A percentile compares a stretch with the other conserved stretches of the same genome.
phyloP scores from a whole-genome alignment of 35 echinoderm and acorn worm species.

The Heliocidaris tuberculata region DNA sequence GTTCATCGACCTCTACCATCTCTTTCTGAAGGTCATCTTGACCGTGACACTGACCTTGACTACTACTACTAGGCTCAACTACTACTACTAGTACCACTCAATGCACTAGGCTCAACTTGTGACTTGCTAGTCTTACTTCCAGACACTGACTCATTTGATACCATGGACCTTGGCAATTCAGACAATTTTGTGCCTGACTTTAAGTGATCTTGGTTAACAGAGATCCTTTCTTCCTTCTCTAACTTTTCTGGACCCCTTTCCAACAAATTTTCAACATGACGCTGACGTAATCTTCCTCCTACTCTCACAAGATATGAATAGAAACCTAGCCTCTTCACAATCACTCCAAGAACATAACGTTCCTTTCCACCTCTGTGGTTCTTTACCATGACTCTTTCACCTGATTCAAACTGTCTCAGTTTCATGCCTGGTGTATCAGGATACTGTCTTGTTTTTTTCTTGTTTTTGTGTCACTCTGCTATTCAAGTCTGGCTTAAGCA shows the following conservation, averaged over 20 bases:
- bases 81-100: background rate
- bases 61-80: no score
- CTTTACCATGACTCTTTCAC: constrained; percentile 35
- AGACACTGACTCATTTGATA: constrained; percentile 25
- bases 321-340: constrained; percentile 48
- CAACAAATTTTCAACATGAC: constrained; percentile 59
- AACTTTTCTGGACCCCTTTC: constrained; percentile 14
- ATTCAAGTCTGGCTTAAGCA: constrained; percentile 23
- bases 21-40: constrained; percentile 18
- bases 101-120: background rate
- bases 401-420: no score
- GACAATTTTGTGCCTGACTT: background rate
- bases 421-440: constrained; percentile 17
- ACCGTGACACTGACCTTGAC: background rate
- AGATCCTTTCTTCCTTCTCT: background rate
- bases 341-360: constrained; percentile 31
- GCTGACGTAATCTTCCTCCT: constrained; percentile 39
- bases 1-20: constrained; percentile 13
- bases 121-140: background rate
- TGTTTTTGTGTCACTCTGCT: background rate
- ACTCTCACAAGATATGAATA: constrained; percentile 47
- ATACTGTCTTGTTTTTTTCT: constrained; percentile 7
- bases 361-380: constrained; percentile 37
- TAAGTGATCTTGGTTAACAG: background rate
- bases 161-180: background rate